A percentile compares a stretch with the other conserved stretches of the same genome.
Evolutionary conservation across 1,140 invertebrate genomes (phyloP).

Genomic region (Eupeodes corollae): DNA sequence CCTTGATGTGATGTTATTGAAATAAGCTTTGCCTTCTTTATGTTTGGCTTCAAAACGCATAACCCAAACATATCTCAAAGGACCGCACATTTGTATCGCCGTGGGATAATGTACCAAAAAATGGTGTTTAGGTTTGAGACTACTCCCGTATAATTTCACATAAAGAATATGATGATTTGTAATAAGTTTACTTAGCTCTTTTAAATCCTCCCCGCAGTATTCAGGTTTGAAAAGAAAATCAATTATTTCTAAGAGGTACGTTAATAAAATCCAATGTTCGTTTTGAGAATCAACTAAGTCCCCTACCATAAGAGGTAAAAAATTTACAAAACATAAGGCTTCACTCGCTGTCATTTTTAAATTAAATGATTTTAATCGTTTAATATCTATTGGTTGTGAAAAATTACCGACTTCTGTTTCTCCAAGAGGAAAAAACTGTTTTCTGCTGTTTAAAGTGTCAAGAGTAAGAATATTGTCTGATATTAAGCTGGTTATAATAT

Average conservation of each 20-base stretch:
- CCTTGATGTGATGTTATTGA: not conserved
- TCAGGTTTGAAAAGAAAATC: not conserved
- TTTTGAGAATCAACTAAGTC: constrained; percentile 19
- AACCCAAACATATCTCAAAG: constrained; percentile 3
- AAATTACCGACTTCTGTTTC: not conserved
- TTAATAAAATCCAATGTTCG: constrained; percentile 12
- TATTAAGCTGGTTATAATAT: constrained; percentile 21
- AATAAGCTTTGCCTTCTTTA: not conserved
- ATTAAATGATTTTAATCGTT: constrained; percentile 14
- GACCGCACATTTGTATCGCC: constrained; percentile 14
- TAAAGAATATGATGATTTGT: too few species aligned
- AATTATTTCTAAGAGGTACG: not conserved
- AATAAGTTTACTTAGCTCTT: not conserved
- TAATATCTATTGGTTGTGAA: not conserved
- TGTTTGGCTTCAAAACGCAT: not conserved
- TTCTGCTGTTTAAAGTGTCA: constrained; percentile 1
- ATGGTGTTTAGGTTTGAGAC: constrained; percentile 20
- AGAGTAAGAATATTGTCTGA: not conserved
- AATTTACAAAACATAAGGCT: constrained; percentile 18
- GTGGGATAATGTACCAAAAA: constrained; percentile 16
- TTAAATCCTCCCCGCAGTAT: not conserved
- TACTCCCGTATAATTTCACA: not conserved
- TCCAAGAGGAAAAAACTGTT: constrained; percentile 21
- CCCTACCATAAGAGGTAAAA: constrained; percentile 22
- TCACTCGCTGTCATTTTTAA: constrained; percentile 22